Conservation (phyloP, 2,888 invertebrate genomes). For the Rambutsinella grinnellia region DNA sequence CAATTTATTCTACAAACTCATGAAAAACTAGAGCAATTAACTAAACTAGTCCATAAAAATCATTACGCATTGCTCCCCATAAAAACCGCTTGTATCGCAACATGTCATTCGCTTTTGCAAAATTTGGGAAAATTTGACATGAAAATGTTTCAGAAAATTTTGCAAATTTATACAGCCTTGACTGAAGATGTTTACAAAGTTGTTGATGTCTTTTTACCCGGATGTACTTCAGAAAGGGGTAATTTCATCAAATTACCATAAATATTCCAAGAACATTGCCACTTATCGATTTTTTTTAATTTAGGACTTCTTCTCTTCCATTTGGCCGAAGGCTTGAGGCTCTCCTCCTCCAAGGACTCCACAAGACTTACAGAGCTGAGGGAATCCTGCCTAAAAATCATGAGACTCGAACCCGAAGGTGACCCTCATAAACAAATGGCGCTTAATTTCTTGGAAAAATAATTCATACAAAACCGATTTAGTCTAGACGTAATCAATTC, state of each 20-base stretch:
- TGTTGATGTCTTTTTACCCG: constrained; percentile 33
- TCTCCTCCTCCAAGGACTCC: no score
- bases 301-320: constrained; percentile 37
- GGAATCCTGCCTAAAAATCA: constrained; percentile 21
- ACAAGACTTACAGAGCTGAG: constrained; percentile 5
- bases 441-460: no score
- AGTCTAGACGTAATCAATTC: no score
- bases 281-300: not conserved
- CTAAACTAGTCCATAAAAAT: constrained; percentile 31
- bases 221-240: constrained; percentile 46
- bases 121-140: constrained; percentile 23
- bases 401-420: constrained; percentile 36
- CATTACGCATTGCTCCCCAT: constrained; percentile 39
- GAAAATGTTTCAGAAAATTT: constrained; percentile 22
- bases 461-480: no score
- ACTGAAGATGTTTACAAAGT: constrained; percentile 29
- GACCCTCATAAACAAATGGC: constrained; percentile 34
- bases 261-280: not conserved
- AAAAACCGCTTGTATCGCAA: constrained; percentile 42
- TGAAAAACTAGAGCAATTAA: constrained; percentile 15
- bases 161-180: constrained; percentile 21
- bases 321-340: no score
- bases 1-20: constrained; percentile 23
- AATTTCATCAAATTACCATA: not conserved
- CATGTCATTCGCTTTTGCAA: constrained; percentile 30